Evolutionary conservation across 2,797 vertebrate species (phyloP).

Genomic region (Thamnophis elegans): DNA sequence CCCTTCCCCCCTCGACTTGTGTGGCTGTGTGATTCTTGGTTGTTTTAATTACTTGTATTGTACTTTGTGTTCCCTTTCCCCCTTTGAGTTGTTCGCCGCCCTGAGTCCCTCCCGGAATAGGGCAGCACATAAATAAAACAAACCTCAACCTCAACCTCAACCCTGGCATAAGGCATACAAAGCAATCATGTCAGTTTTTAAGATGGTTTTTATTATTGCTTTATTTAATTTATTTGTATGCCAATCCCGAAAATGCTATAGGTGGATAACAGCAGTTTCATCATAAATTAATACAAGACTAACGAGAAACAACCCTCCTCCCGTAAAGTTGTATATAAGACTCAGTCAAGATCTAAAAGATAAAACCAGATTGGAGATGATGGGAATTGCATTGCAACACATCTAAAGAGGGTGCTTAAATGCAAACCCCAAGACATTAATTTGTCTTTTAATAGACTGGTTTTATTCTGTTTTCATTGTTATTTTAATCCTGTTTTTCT

Average conservation of each 20-base stretch:
- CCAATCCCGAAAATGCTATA: not conserved
- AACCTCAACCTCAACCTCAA: too few relatives aligned
- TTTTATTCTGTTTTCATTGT: not conserved
- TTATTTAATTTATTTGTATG: not conserved
- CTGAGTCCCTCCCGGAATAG: too few relatives aligned
- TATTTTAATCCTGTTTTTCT: not conserved
- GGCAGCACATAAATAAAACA: too few relatives aligned
- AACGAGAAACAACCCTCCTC: not conserved
- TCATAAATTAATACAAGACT: not conserved
- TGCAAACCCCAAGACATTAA: not conserved
- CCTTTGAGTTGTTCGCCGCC: too few relatives aligned
- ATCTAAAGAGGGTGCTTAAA: not conserved
- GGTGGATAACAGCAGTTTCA: not conserved
- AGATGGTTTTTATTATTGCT: not conserved
- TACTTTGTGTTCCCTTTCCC: too few relatives aligned
- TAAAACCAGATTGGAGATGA: not conserved
- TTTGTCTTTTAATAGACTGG: not conserved
- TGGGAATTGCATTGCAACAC: not conserved
- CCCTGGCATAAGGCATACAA: not conserved
- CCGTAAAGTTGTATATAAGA: not conserved
- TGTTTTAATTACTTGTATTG: too few relatives aligned
- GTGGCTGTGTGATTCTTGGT: too few relatives aligned
- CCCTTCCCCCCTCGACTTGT: too few relatives aligned
- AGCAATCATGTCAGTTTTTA: not conserved
- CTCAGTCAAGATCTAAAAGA: not conserved